phyloP scores from a whole-genome alignment of 2,888 invertebrate species.

The Erynnis tages region DNA sequence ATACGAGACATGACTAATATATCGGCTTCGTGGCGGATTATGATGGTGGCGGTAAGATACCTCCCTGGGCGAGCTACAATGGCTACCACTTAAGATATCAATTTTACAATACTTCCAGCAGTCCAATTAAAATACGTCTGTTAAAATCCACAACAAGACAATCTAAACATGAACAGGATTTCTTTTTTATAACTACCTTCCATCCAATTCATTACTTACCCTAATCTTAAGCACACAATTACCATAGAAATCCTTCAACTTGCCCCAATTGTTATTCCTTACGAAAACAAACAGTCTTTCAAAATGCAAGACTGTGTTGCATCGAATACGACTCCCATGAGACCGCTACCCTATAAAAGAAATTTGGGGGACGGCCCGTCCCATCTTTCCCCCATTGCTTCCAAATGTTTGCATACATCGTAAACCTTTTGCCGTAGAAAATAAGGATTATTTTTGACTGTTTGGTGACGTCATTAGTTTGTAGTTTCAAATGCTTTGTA shows the following conservation, averaged over 20 bases:
- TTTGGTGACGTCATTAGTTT: neutral
- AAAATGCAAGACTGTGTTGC: conserved; percentile 59
- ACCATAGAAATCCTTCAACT: conserved; percentile 20
- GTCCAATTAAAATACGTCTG: neutral
- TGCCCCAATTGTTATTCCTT: conserved; percentile 40
- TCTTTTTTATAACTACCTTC: neutral
- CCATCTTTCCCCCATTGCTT: conserved; percentile 45
- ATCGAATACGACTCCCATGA: conserved; percentile 55
- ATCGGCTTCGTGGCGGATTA: too few relatives aligned
- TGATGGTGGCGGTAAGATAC: too few relatives aligned
- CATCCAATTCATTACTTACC: conserved; percentile 19
- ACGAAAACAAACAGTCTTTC: conserved; percentile 52
- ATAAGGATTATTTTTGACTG: conserved; percentile 30
- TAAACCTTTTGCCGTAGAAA: conserved; percentile 24
- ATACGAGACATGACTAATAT: too few relatives aligned
- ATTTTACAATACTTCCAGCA: neutral
- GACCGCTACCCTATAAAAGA: conserved; percentile 51
- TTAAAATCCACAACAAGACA: neutral
- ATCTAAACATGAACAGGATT: too few relatives aligned
- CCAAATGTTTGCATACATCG: conserved; percentile 32
- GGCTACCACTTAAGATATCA: too few relatives aligned
- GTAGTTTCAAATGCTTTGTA: conserved; percentile 38
- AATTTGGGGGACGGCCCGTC: conserved; percentile 54
- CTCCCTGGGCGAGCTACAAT: too few relatives aligned
- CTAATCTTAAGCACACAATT: conserved; percentile 23